Conservation (phyloP, 2,797 vertebrate species). For the Myotis vivesi region DNA sequence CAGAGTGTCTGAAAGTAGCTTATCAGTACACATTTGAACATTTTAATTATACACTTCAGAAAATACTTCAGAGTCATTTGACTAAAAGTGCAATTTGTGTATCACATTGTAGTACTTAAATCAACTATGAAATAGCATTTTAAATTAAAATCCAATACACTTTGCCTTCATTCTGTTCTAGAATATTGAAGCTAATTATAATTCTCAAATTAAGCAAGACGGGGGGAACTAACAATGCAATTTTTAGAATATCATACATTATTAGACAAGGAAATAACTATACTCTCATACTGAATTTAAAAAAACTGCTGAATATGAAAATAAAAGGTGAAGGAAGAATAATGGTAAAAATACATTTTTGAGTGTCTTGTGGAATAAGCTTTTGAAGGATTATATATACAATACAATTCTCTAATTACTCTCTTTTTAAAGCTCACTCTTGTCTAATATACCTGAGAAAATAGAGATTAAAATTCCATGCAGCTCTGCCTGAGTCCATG, state of each 20-base stretch:
- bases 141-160: conserved; percentile 62
- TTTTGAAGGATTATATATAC: not conserved
- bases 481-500: not conserved
- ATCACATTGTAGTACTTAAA: conserved; percentile 66
- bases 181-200: conserved; percentile 63
- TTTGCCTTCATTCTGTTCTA: conserved; percentile 53
- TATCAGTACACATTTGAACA: conserved; percentile 65
- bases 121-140: conserved; percentile 65
- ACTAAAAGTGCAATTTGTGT: conserved; percentile 48
- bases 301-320: not conserved
- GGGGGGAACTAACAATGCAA: not conserved
- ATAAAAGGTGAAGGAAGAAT: not conserved
- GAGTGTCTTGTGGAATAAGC: not conserved
- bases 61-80: conserved; percentile 60
- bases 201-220: conserved; percentile 9
- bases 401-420: not conserved
- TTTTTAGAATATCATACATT: conserved; percentile 54
- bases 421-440: not conserved
- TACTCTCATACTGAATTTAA: not conserved
- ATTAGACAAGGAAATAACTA: not conserved
- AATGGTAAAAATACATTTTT: not conserved
- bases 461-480: not conserved
- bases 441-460: not conserved
- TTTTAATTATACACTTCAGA: conserved; percentile 77
- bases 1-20: conserved; percentile 62